Evolutionary conservation across 2,797 vertebrate species (phyloP), one percentile per base, ranked within the genome.

Genomic region (Propithecus perrieri): DNA sequence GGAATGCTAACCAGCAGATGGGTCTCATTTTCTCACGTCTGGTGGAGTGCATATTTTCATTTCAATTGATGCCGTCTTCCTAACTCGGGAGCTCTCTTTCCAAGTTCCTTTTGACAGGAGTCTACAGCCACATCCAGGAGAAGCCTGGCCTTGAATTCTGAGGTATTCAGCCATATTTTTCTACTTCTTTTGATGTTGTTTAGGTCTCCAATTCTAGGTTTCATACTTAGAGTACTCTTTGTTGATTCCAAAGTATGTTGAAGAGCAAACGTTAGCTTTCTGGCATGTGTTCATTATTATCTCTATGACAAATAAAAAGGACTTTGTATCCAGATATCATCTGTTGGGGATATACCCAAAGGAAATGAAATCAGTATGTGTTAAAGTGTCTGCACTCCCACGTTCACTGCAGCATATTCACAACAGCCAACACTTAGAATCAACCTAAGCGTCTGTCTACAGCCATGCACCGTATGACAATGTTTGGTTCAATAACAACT

Each of bases 251-350:
- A 63, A 76, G 5, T 3, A 24, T 35, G 43, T 30, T 22, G 4
- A 35, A 7, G 57, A 50, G 48, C 72, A 35, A 85, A 26, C 8
- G 0, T 63, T 35, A n/a, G 72, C 43, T 65, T 71, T 4, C 79
- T 41, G 76, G 79, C n/a, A 0, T 0, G 0, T 10, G 55, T 38
- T 41, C 35, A 1, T 17, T 0, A 3, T 5, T 6, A 15, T 43
- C 89, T 26, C 59, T 13, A 0, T 35, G 84, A 57, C 63, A 41
- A 7, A 30, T 5, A 24, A 65, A 4, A 18, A 43, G 48, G 1
- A 4, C 78, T 78, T 88, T 38, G 46, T 53, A 20, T 10, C 7
- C 65, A 43, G 67, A 30, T 17, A 14, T 67, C 15, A 33, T 59
- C 65, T 76, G 41, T 28, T 69, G 50, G 59, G 57, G 38, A 33